phyloP scores from a whole-genome alignment of 2,888 invertebrate genomes.

The Tipula helvola region DNA sequence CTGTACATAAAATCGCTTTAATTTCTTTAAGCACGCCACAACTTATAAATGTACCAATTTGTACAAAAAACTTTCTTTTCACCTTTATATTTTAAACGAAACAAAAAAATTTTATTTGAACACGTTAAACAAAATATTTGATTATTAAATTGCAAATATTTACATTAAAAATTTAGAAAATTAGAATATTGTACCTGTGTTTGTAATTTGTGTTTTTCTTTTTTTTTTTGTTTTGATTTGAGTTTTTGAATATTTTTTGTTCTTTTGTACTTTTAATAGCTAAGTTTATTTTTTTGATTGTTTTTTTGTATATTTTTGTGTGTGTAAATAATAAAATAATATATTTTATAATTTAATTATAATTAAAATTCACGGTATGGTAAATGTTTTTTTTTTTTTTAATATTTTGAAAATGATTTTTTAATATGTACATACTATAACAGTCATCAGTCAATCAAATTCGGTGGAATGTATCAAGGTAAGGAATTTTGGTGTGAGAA shows the following conservation, averaged over 20 bases:
- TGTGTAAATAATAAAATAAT: background rate
- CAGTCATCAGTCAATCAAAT: background rate
- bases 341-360: background rate
- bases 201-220: background rate
- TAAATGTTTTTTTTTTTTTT: background rate
- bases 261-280: background rate
- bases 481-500: background rate
- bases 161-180: background rate
- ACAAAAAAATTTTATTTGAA: background rate
- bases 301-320: background rate
- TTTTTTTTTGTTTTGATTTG: background rate
- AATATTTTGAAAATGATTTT: background rate
- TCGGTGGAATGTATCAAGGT: background rate
- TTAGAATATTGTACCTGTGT: background rate
- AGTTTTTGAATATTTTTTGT: background rate
- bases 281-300: background rate
- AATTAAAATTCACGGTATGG: background rate
- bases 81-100: background rate
- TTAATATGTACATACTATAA: background rate
- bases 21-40: background rate
- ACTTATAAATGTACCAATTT: background rate
- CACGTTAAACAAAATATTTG: background rate
- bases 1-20: background rate
- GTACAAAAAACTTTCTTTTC: background rate
- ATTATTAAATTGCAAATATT: background rate